Evolutionary conservation across 2,113 vertebrate genomes (phyloP).

Genomic region (Muscicapa adusta): DNA sequence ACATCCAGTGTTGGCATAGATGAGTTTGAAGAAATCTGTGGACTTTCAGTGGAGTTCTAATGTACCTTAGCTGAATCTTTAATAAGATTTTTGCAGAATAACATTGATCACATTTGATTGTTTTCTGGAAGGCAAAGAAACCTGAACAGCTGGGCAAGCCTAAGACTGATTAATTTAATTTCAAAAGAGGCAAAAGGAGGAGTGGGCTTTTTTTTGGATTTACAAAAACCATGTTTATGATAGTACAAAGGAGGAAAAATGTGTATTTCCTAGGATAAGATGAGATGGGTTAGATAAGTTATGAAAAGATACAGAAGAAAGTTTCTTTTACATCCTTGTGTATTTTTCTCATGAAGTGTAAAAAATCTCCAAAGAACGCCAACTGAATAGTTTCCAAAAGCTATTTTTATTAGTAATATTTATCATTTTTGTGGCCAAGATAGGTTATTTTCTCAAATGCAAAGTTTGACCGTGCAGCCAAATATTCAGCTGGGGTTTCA

Average conservation of each 20-base stretch:
- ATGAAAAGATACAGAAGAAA: background rate
- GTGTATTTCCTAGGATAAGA: background rate
- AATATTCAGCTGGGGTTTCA: constrained; percentile 5
- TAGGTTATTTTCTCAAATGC: constrained; percentile 38
- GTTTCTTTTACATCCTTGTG: background rate
- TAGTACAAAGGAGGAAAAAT: background rate
- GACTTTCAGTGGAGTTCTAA: background rate
- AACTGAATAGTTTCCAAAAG: constrained; percentile 24
- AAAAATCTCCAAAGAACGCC: background rate
- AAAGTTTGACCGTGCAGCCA: background rate
- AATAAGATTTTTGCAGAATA: background rate
- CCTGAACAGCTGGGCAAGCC: background rate
- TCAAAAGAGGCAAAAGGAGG: background rate
- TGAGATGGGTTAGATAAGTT: background rate
- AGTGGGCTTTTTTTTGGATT: background rate
- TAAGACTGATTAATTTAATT: background rate
- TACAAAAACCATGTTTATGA: background rate
- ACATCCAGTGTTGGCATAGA: background rate
- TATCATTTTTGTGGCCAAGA: constrained; percentile 16
- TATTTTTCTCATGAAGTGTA: background rate
- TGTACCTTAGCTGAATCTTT: background rate
- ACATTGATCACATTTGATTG: background rate
- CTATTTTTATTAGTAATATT: constrained; percentile 52
- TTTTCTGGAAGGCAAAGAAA: background rate
- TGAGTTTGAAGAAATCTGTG: background rate